These are phyloP conservation scores for Ectropis grisescens DNA, from an alignment of 1,140 invertebrate species.

Conservation along the genomic window DNA sequence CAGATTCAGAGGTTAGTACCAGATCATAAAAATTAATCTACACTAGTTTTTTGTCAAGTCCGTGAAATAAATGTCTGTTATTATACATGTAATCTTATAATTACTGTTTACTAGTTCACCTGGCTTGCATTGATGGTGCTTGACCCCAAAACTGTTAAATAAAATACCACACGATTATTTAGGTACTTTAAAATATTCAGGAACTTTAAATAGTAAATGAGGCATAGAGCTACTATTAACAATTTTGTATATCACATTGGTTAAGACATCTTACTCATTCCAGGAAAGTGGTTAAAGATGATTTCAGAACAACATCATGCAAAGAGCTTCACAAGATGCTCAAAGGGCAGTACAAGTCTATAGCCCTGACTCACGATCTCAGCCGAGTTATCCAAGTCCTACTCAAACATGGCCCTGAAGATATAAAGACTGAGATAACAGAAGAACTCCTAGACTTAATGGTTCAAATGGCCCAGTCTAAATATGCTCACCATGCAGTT, in stretches of 20 bases:
- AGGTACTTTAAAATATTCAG: too few species aligned
- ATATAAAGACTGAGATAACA: constrained; percentile 79
- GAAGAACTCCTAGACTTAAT: constrained; percentile 80
- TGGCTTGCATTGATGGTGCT: too few species aligned
- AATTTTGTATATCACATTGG: too few species aligned
- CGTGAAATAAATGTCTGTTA: constrained; percentile 3
- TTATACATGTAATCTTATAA: too few species aligned
- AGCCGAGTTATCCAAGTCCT: constrained; percentile 91
- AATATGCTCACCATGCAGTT: constrained; percentile 90
- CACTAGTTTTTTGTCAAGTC: too few species aligned
- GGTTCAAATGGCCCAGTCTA: constrained; percentile 82
- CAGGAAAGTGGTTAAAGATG: constrained; percentile 69
- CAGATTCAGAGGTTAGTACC: constrained; percentile 77
- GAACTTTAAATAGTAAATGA: too few species aligned
- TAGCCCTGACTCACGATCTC: constrained; percentile 89
- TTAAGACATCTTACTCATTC: constrained; percentile 12
- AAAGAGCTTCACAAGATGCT: constrained; percentile 80
- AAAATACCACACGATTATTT: too few species aligned
- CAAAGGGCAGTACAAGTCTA: constrained; percentile 78
- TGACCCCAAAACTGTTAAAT: too few species aligned
- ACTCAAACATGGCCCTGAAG: constrained; percentile 78
- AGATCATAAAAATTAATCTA: too few species aligned
- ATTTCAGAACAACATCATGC: constrained; percentile 77
- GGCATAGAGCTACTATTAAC: too few species aligned
- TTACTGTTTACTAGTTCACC: too few species aligned